These are phyloP conservation scores for Patiria miniata DNA, from an alignment of 35 echinoderm and acorn worm species.

Conservation along the genomic window DNA sequence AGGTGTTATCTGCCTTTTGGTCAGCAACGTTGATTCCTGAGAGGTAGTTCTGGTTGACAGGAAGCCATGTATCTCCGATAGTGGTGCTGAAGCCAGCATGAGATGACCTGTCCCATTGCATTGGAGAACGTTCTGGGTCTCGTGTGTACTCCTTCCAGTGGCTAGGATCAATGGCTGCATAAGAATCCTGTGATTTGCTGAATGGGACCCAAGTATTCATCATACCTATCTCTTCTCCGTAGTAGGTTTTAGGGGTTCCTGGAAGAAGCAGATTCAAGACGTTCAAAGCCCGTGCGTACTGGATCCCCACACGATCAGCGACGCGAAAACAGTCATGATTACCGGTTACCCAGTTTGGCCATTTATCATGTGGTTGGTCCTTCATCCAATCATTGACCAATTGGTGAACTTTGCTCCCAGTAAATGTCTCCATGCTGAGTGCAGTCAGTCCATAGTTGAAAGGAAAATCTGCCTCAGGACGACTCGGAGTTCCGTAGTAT, in stretches of 20 bases:
- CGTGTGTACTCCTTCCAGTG: constrained; percentile 89
- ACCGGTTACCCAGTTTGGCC: constrained; percentile 95
- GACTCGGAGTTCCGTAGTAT: constrained; percentile 81
- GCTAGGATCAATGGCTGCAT: constrained; percentile 75
- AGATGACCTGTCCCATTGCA: constrained; percentile 71
- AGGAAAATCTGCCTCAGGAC: constrained; percentile 82
- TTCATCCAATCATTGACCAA: constrained; percentile 66
- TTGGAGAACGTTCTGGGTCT: constrained; percentile 89
- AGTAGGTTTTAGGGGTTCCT: constrained; percentile 88
- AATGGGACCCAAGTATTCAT: constrained; percentile 65
- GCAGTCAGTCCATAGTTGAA: constrained; percentile 85
- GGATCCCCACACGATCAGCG: constrained; percentile 47
- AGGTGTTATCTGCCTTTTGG: constrained; percentile 46
- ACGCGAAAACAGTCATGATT: constrained; percentile 86
- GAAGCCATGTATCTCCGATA: constrained; percentile 69
- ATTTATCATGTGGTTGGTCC: constrained; percentile 49
- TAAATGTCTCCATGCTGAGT: constrained; percentile 51
- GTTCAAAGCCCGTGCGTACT: constrained; percentile 66
- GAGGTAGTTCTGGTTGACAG: constrained; percentile 67
- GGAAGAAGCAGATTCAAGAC: constrained; percentile 75
- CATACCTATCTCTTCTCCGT: constrained; percentile 92
- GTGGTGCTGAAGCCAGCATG: constrained; percentile 77
- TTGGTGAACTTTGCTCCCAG: constrained; percentile 47
- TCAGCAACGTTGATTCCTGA: constrained; percentile 78
- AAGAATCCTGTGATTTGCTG: constrained; percentile 85